Evolutionary conservation across 2,113 vertebrate species (phyloP), one percentile per base, ranked within the genome.

Genomic region (Leiothrix lutea): DNA sequence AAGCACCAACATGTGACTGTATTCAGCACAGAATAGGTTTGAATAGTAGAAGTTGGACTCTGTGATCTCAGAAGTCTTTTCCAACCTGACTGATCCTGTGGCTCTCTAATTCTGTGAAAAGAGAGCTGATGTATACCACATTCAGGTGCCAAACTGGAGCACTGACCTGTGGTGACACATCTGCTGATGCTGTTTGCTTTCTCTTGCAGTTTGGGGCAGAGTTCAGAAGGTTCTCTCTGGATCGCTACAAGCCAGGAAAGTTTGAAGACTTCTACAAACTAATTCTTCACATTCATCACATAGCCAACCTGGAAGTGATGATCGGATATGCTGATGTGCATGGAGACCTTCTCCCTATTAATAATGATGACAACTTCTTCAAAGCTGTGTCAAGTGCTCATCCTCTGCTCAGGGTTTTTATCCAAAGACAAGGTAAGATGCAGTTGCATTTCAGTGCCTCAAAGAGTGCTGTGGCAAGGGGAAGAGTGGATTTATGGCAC

Each of bases 231-330:
- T 99, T 99, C 96, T 99, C 99, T 3, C 97, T 99, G 97, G 98
- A 99, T 97, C 99, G 99, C 20, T 97, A 98, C 78, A 99, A 99
- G 90, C 99, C 99, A 0, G 99, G 99, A 47, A 99, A 99, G 95
- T 99, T 99, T 64, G 99, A 99, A 92, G 99, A 99, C 88, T 99
- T 99, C 98, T 99, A 99, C 98, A 98, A 99, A 90, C 98, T 99
- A 78, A 98, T 99, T 12, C 97, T 99, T 95, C 99, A 99, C 95
- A 98, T 99, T 38, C 99, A 99, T 95, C 98, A 98, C 96, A 99
- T 99, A 66, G 97, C 99, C 86, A 99, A 98, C 94, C 98, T 99
- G 72, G 99, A 99, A 70, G 98, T 99, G 96, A 99, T 99, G 98
- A 99, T 99, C 0, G 99, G 99, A 77, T 99, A 99, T 25, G 99